Conservation (phyloP, 2,797 vertebrate species). For the Furcifer pardalis region DNA sequence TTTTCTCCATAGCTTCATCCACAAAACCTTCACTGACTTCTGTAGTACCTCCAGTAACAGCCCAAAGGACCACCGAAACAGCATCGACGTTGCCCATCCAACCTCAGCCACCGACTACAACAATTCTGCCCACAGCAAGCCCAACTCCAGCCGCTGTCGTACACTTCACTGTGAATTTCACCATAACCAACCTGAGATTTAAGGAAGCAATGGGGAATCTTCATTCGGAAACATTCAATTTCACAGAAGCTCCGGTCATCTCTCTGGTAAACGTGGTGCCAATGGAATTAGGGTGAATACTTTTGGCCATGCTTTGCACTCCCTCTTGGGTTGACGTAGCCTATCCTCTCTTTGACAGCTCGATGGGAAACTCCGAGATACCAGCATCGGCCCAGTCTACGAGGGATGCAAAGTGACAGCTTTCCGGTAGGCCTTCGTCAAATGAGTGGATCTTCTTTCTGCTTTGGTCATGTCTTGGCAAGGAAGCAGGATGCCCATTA, state of each 20-base stretch:
- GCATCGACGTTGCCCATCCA: background rate
- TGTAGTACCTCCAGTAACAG: background rate
- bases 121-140: too few species aligned
- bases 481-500: too few species aligned
- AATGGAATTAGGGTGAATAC: background rate
- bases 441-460: background rate
- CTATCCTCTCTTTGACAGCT: conserved; percentile 52
- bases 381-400: conserved; percentile 61
- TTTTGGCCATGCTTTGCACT: background rate
- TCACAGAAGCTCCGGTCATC: conserved; percentile 58
- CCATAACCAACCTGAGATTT: conserved; percentile 72
- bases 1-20: background rate
- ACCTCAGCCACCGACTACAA: background rate
- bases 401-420: conserved; percentile 55
- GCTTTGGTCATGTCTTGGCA: too few species aligned
- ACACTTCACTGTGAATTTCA: conserved; percentile 63
- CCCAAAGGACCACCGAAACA: background rate
- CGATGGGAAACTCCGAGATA: conserved; percentile 55
- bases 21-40: background rate
- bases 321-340: background rate
- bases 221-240: conserved; percentile 68
- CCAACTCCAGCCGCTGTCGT: too few species aligned
- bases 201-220: conserved; percentile 54
- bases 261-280: conserved; percentile 63
- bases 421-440: conserved; percentile 65